Percentiles rank a stretch among this genome's conserved stretches.
These are phyloP conservation scores for Gallinago stenura DNA, from an alignment of 2,797 vertebrate genomes.

Conservation along the genomic window DNA sequence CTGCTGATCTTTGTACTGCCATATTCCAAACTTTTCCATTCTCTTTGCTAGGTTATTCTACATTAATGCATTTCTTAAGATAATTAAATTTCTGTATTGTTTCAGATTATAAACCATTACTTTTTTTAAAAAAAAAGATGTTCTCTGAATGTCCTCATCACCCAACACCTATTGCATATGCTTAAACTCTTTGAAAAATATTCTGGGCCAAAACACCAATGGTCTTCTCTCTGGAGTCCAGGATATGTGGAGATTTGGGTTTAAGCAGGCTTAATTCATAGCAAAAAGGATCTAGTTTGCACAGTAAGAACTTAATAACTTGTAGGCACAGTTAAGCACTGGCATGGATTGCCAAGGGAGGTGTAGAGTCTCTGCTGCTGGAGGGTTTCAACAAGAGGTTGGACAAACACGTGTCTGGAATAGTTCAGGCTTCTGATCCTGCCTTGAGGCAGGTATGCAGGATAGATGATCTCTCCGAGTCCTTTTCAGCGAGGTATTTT, in stretches of 20 bases:
- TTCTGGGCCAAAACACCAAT: background rate
- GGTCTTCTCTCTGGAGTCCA: background rate
- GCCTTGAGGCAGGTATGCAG: background rate
- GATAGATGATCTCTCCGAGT: background rate
- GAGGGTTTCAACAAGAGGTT: background rate
- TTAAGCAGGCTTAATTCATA: background rate
- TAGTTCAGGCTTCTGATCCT: background rate
- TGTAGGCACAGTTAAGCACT: background rate
- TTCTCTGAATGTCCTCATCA: background rate
- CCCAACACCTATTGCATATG: background rate
- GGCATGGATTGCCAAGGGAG: background rate
- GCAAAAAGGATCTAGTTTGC: background rate
- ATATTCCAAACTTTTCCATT: background rate
- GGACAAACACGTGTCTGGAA: background rate
- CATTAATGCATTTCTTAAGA: background rate
- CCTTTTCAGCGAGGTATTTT: background rate
- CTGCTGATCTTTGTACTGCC: background rate
- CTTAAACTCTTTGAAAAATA: background rate
- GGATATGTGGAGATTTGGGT: background rate
- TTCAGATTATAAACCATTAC: background rate
- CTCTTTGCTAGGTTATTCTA: background rate
- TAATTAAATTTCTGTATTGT: background rate
- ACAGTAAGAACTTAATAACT: background rate
- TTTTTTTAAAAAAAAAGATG: background rate
- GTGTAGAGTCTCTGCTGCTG: background rate